phyloP scores from a whole-genome alignment of 2,888 invertebrate species.

The Operophtera brumata region DNA sequence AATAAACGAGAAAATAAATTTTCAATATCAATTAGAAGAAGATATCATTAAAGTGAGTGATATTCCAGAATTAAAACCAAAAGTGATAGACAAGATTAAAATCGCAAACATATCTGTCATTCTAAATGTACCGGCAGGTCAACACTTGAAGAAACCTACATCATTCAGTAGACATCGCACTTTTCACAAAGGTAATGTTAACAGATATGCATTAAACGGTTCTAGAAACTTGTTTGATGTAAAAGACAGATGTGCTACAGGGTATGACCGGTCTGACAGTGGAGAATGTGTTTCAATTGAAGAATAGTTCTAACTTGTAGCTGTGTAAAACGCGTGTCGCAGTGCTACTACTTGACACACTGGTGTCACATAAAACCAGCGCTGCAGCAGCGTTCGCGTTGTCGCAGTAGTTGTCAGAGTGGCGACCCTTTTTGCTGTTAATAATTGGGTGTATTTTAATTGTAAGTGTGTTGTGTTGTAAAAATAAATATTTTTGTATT shows the following conservation, averaged over 20 bases:
- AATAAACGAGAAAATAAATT: not conserved
- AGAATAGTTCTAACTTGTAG: slow-evolving; percentile 5
- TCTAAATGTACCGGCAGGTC: not conserved
- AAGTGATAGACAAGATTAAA: not conserved
- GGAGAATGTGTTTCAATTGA: slow-evolving; percentile 19
- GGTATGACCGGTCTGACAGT: slow-evolving; percentile 13
- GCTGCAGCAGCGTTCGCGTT: no score
- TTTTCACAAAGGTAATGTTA: not conserved
- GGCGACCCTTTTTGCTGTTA: no score
- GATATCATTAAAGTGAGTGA: not conserved
- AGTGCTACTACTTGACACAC: no score
- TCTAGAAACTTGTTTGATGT: slow-evolving; percentile 2
- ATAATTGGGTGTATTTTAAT: no score
- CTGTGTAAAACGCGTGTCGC: no score
- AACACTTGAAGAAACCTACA: not conserved
- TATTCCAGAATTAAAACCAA: not conserved
- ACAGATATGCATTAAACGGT: not conserved
- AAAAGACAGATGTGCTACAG: slow-evolving; percentile 13
- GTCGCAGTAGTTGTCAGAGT: no score
- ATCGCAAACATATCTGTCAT: not conserved
- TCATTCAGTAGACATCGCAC: not conserved
- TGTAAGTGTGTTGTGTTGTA: no score
- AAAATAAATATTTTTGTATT: no score
- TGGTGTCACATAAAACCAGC: no score
- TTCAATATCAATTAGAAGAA: not conserved